phyloP scores from a whole-genome alignment of 2,888 invertebrate species.

The Lutraria lutraria region DNA sequence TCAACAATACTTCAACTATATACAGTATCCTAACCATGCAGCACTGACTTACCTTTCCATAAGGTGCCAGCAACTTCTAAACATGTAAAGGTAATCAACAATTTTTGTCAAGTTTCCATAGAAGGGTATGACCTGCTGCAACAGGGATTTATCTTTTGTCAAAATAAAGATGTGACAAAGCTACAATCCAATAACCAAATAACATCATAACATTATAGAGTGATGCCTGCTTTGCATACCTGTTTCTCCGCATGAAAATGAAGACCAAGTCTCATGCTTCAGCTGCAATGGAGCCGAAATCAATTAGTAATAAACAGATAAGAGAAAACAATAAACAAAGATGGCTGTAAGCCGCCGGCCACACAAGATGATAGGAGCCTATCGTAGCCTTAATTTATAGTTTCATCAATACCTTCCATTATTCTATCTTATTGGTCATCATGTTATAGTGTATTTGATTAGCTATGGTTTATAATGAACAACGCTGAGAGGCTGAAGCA shows the following conservation, averaged over 20 bases:
- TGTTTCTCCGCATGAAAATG: background rate
- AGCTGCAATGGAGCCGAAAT: background rate
- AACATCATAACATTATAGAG: too few relatives aligned
- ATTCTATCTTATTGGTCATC: background rate
- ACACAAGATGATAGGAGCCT: background rate
- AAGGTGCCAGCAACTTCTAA: too few relatives aligned
- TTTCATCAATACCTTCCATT: background rate
- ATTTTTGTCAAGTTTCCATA: too few relatives aligned
- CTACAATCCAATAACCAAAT: too few relatives aligned
- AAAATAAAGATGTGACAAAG: too few relatives aligned
- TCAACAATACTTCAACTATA: too few relatives aligned
- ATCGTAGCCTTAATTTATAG: background rate
- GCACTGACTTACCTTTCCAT: too few relatives aligned
- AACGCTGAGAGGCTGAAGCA: background rate
- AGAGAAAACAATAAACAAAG: background rate
- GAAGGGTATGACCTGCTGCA: too few relatives aligned
- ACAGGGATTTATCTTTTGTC: too few relatives aligned
- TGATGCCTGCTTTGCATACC: background rate
- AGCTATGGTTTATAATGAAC: background rate
- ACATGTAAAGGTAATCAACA: too few relatives aligned
- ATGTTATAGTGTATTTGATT: background rate
- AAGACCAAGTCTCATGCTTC: background rate
- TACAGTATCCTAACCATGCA: too few relatives aligned
- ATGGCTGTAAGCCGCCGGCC: background rate
- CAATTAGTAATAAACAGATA: constrained; percentile 1